These are phyloP conservation scores for Drepanosiphum platanoidis DNA, from an alignment of 2,888 invertebrate species.

Conservation along the genomic window DNA sequence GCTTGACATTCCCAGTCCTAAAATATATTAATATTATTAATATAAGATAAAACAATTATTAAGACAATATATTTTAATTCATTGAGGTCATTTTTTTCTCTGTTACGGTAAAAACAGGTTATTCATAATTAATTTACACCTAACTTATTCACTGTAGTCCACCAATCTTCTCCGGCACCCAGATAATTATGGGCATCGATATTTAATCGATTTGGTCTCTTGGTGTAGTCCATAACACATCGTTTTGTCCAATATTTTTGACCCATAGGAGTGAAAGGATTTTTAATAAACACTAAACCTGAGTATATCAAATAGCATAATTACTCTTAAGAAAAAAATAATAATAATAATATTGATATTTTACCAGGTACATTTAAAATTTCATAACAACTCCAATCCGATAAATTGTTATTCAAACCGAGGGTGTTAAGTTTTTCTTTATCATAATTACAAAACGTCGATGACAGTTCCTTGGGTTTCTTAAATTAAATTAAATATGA, in stretches of 20 bases:
- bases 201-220: conserved; percentile 77
- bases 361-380: conserved; percentile 45
- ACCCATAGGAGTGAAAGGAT: conserved; percentile 82
- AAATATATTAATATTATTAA: conserved; percentile 39
- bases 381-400: conserved; percentile 49
- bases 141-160: conserved; percentile 72
- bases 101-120: not conserved
- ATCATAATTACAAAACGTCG: not conserved
- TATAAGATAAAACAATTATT: conserved; percentile 42
- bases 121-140: conserved; percentile 52
- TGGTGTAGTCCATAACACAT: conserved; percentile 81
- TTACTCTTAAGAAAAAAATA: not conserved
- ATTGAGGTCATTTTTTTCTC: no score
- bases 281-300: conserved; percentile 83
- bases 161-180: conserved; percentile 71
- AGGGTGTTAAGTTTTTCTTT: conserved; percentile 25
- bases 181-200: conserved; percentile 71
- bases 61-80: not conserved
- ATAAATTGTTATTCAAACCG: conserved; percentile 50
- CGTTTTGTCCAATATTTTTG: conserved; percentile 86
- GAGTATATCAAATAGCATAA: conserved; percentile 57
- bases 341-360: not conserved
- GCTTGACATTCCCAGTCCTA: conserved; percentile 65
- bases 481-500: not conserved
- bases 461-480: conserved; percentile 14